Evolutionary conservation across 1,140 invertebrate genomes (phyloP), one percentile per base, ranked within the genome.

Genomic region (Eumeta japonica): DNA sequence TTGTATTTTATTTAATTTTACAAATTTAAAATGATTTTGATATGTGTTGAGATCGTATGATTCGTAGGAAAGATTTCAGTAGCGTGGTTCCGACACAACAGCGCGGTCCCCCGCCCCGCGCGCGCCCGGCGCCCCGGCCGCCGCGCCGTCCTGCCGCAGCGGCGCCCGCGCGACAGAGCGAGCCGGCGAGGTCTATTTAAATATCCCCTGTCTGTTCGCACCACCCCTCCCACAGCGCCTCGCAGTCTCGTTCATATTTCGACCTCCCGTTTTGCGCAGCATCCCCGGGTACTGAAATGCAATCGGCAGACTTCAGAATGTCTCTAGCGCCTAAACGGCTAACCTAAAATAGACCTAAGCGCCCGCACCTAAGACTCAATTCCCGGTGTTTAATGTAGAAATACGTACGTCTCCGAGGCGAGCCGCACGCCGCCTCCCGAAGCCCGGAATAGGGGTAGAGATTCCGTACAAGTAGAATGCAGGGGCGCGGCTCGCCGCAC

Each of bases 241-340:
- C 58, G 71, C 70, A 72, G 74, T 76, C 74, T 76, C 74, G 72
- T 75, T 74, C 62, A 75, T 73, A 75, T 74, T 68, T 67, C 61
- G 67, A 61, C 55, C 54, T 70, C 62, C 62, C 64, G 67, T 73
- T 75, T 74, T 67, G 74, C 74, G 74, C 74, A 76, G 74, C 74
- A 75, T 76, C 74, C 71, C 74, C 68, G 70, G 74, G 68, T 66
- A 64, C 58, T 56, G 44, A 64, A 67, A 54, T 58, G 58, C 55
- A 55, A 51, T 52, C 38, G 42, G 52, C 55, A 64, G 64, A 64
- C 62, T 53, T 58, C 43, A 33, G 46, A 74, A 58, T n/a, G 52
- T 35, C 58, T 18, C 48, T 72, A 47, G n/a, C 20, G 29, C 16
- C 33, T 7, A 1, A 7, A 2, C 15, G 0, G 1, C 2, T n/a